Evolutionary conservation across 2,888 invertebrate genomes (phyloP).

Genomic region (Chymomyza fuscimana): DNA sequence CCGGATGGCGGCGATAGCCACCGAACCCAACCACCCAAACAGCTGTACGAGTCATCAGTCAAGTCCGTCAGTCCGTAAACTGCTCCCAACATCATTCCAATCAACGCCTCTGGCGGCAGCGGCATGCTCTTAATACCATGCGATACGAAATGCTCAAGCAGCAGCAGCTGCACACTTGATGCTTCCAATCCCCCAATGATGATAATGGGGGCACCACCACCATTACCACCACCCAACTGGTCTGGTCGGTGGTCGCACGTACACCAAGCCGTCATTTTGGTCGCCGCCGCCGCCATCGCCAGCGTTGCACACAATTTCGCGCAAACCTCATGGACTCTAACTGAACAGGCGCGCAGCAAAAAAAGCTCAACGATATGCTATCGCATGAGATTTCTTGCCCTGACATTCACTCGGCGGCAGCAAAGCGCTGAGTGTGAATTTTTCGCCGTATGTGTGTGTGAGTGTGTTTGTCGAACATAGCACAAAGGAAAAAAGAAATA

Average conservation of each 20-base stretch:
- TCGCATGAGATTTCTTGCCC: conserved; percentile 47
- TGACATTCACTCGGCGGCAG: conserved; percentile 57
- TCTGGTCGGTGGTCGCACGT: neutral
- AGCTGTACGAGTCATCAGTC: neutral
- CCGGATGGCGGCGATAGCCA: neutral
- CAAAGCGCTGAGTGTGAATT: conserved; percentile 55
- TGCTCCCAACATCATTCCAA: neutral
- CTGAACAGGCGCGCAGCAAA: conserved; percentile 72
- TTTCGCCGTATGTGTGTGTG: conserved; percentile 9
- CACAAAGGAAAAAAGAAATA: neutral
- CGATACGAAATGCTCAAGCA: neutral
- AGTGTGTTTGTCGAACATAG: conserved; percentile 10
- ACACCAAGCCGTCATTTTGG: conserved; percentile 13
- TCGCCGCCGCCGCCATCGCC: conserved; percentile 31
- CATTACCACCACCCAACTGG: neutral
- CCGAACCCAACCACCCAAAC: neutral
- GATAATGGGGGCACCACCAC: neutral
- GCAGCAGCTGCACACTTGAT: neutral
- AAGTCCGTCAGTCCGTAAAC: neutral
- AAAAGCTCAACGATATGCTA: conserved; percentile 23
- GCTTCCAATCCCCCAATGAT: neutral
- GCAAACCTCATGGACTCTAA: conserved; percentile 80
- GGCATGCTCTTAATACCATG: too few species aligned
- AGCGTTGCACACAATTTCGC: conserved; percentile 74
- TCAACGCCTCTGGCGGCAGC: neutral